phyloP scores from a whole-genome alignment of 2,113 vertebrate genomes.

The Callocephalon fimbriatum region DNA sequence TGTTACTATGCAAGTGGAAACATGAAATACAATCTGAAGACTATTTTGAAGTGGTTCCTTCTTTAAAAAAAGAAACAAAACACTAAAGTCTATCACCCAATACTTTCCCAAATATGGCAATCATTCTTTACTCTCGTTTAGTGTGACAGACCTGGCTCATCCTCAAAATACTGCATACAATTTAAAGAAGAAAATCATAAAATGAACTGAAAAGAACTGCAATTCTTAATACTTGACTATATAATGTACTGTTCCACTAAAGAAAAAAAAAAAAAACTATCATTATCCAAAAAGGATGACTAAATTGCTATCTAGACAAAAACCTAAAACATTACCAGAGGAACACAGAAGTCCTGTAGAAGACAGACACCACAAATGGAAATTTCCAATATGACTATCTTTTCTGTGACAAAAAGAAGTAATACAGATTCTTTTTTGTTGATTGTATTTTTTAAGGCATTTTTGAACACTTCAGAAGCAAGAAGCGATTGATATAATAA shows the following conservation, averaged over 20 bases:
- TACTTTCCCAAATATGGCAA: neutral
- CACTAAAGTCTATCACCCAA: neutral
- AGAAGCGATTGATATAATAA: neutral
- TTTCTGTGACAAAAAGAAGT: neutral
- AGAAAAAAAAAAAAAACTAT: neutral
- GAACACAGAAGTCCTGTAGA: neutral
- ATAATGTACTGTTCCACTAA: neutral
- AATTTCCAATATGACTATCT: neutral
- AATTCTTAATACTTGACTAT: neutral
- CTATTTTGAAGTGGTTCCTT: neutral
- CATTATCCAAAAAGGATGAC: neutral
- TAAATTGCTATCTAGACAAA: neutral
- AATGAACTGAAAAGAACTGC: neutral
- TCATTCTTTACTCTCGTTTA: neutral
- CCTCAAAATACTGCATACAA: neutral
- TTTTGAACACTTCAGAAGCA: neutral
- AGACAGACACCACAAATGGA: neutral
- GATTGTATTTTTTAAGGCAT: neutral
- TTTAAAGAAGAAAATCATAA: neutral
- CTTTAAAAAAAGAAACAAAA: neutral
- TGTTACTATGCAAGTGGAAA: neutral
- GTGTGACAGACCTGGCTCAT: neutral
- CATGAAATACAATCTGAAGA: neutral
- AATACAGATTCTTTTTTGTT: neutral
- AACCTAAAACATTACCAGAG: neutral